Conservation (phyloP, 2,888 invertebrate genomes). For the Maniola hyperantus region DNA sequence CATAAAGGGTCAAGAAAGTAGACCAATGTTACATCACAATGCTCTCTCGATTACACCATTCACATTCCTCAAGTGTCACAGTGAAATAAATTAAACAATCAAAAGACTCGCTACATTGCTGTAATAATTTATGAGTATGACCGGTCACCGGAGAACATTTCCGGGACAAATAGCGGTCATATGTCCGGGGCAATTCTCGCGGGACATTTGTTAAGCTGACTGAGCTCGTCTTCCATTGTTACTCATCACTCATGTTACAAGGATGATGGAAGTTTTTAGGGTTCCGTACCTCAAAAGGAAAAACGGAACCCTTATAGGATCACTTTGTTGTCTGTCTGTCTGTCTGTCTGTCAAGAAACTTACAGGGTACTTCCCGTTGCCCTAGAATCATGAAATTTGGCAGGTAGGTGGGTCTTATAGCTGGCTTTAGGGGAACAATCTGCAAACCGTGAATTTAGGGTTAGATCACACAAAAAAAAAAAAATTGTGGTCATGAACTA, state of each 20-base stretch:
- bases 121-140: slow-evolving; percentile 29
- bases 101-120: slow-evolving; percentile 3
- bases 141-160: slow-evolving; percentile 30
- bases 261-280: slow-evolving; percentile 10
- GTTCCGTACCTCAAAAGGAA: not conserved
- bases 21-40: not conserved
- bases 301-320: too few relatives aligned
- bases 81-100: slow-evolving; percentile 11
- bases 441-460: too few relatives aligned
- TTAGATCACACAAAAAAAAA: too few relatives aligned
- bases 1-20: not conserved
- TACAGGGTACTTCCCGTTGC: too few relatives aligned
- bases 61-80: slow-evolving; percentile 33
- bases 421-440: too few relatives aligned
- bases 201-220: slow-evolving; percentile 44
- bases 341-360: too few relatives aligned
- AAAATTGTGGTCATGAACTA: too few relatives aligned
- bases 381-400: too few relatives aligned
- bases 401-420: too few relatives aligned
- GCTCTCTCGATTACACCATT: slow-evolving; percentile 26
- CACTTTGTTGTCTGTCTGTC: too few relatives aligned
- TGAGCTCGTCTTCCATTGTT: slow-evolving; percentile 34
- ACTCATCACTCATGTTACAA: slow-evolving; percentile 31
- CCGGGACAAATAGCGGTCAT: slow-evolving; percentile 35
- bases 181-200: slow-evolving; percentile 40